A percentile compares a stretch with the other conserved stretches of the same genome.
These are phyloP conservation scores for Sylvicapra grimmia DNA, from an alignment of 2,113 vertebrate genomes.

Conservation along the genomic window DNA sequence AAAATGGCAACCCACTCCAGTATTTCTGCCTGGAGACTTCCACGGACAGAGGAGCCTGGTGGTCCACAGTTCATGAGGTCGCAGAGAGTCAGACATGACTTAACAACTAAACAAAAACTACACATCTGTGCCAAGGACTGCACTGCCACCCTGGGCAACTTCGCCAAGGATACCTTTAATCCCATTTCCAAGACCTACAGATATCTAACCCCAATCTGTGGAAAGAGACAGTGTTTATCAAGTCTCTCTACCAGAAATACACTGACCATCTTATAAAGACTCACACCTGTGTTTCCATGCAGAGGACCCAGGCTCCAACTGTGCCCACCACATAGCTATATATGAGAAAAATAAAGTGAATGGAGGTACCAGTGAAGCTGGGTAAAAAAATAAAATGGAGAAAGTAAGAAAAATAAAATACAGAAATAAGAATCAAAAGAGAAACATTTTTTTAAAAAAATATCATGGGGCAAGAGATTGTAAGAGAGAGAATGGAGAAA, in stretches of 20 bases:
- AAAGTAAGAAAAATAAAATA: neutral
- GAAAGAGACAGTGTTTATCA: neutral
- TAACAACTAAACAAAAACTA: neutral
- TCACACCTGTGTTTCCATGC: neutral
- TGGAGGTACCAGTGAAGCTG: neutral
- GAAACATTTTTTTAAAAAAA: accelerated
- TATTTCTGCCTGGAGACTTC: neutral
- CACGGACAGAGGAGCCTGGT: neutral
- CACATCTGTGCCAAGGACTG: neutral
- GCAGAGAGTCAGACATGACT: neutral
- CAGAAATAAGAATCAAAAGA: neutral
- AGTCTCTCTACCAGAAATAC: neutral
- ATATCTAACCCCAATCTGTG: neutral
- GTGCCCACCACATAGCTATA: neutral
- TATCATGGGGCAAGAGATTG: neutral
- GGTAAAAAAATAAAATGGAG: constrained; percentile 21
- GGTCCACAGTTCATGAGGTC: neutral
- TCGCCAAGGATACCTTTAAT: neutral
- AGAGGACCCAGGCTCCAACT: neutral
- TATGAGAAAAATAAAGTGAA: neutral
- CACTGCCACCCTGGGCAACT: neutral
- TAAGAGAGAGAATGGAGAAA: neutral
- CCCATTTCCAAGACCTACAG: neutral
- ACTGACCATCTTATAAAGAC: neutral
- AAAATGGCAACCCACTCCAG: neutral